phyloP scores from a whole-genome alignment of 2,797 vertebrate species.

The Bufotes viridis region DNA sequence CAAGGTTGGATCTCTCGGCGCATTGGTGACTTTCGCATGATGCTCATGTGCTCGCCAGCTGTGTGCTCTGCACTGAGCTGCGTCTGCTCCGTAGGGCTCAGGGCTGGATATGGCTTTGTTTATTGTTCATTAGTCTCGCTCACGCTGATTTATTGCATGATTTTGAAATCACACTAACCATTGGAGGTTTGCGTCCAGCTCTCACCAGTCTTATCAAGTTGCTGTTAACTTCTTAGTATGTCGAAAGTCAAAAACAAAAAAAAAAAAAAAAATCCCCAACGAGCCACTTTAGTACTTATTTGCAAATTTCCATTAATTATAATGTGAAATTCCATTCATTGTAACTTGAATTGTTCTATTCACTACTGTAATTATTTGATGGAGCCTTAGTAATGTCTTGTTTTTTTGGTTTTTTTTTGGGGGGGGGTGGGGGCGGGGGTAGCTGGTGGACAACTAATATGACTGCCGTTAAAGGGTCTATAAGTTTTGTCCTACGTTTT shows the following conservation, averaged over 20 bases:
- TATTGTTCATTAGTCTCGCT: constrained; percentile 45
- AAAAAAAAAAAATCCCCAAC: not conserved
- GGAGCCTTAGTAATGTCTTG: too few species aligned
- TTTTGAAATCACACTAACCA: constrained; percentile 28
- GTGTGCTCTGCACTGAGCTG: constrained; percentile 63
- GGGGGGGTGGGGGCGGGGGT: too few species aligned
- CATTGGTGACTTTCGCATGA: not conserved
- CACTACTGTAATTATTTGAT: too few species aligned
- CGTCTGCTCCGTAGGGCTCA: constrained; percentile 20
- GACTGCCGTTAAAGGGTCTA: too few species aligned
- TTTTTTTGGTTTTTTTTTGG: too few species aligned
- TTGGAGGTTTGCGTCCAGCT: constrained; percentile 20
- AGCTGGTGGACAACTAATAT: too few species aligned
- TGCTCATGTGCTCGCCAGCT: constrained; percentile 70
- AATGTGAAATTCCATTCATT: too few species aligned
- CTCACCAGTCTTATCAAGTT: not conserved
- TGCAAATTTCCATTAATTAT: too few species aligned
- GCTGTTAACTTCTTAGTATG: not conserved
- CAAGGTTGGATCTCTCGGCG: constrained; percentile 34
- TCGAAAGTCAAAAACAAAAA: not conserved
- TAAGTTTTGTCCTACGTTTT: too few species aligned
- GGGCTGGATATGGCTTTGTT: constrained; percentile 45
- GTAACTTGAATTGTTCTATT: too few species aligned
- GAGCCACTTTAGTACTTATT: too few species aligned
- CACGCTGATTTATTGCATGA: constrained; percentile 29